Evolutionary conservation across 2,113 vertebrate genomes (phyloP).

Genomic region (Malurus melanocephalus): DNA sequence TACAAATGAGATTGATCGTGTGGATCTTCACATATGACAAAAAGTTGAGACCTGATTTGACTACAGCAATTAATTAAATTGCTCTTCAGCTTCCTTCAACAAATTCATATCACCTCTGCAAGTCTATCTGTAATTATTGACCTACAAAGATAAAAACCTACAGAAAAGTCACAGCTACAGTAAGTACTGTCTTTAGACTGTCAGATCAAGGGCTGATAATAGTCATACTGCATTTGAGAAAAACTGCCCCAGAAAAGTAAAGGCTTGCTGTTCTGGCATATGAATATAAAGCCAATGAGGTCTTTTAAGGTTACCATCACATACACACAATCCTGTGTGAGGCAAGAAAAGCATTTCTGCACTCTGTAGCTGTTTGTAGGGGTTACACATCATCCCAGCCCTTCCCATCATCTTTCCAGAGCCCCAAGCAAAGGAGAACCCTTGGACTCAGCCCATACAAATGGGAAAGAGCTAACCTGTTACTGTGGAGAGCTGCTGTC

Average conservation of each 20-base stretch:
- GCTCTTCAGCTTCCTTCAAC: neutral
- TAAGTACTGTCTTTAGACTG: neutral
- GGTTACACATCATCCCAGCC: neutral
- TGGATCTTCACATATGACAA: neutral
- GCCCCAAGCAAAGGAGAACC: neutral
- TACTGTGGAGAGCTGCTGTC: neutral
- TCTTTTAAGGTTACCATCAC: neutral
- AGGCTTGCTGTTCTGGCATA: neutral
- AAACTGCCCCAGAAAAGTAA: neutral
- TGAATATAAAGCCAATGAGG: neutral
- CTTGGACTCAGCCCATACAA: neutral
- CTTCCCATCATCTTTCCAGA: neutral
- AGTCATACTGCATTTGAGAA: neutral
- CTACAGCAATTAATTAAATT: neutral
- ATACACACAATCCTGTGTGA: neutral
- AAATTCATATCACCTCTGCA: neutral
- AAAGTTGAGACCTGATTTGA: neutral
- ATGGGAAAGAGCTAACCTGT: neutral
- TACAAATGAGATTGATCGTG: neutral
- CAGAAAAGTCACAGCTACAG: neutral
- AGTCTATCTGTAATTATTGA: neutral
- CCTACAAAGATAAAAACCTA: neutral
- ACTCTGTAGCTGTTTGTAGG: neutral
- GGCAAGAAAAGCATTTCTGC: neutral
- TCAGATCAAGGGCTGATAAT: neutral